Percentiles rank a stretch among this genome's conserved stretches.
Conservation (phyloP, 2,888 invertebrate genomes). For the Isotomurus palustris region DNA sequence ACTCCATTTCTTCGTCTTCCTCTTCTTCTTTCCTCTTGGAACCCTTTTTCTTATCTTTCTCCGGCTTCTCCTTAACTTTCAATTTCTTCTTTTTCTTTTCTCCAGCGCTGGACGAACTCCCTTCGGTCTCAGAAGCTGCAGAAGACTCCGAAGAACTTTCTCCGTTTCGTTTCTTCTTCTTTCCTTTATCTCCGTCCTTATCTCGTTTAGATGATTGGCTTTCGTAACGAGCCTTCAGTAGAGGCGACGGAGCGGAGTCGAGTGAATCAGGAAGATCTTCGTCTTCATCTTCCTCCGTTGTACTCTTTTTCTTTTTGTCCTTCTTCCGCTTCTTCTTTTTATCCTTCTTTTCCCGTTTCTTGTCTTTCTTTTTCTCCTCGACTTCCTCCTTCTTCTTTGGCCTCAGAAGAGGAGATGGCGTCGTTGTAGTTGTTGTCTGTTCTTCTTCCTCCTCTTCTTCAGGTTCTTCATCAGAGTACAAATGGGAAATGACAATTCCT, state of each 20-base stretch:
- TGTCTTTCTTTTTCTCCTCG: constrained; percentile 13
- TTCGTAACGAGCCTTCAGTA: constrained; percentile 41
- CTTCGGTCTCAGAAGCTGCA: too few species aligned
- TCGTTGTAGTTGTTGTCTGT: background rate
- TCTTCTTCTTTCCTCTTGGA: constrained; percentile 7
- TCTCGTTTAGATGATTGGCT: too few species aligned
- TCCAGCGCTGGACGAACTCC: background rate
- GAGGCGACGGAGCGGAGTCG: constrained; percentile 45
- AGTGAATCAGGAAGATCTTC: constrained; percentile 31
- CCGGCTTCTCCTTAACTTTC: constrained; percentile 10
- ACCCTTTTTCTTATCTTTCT: constrained; percentile 2
- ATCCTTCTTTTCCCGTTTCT: background rate
- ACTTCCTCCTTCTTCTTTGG: background rate
- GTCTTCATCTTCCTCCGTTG: background rate
- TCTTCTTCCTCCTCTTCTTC: constrained; percentile 15
- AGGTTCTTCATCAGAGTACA: constrained; percentile 44
- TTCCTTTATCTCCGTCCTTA: constrained; percentile 4
- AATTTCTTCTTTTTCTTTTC: background rate
- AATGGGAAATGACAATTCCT: constrained; percentile 43
- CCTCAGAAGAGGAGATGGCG: background rate
- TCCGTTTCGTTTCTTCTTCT: constrained; percentile 12
- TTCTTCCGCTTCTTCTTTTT: background rate
- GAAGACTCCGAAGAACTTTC: constrained; percentile 17
- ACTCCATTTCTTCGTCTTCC: constrained; percentile 11
- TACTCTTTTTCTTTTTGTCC: too few species aligned